Percentiles rank a stretch among this genome's conserved stretches.
These are phyloP conservation scores for Otus scops DNA, from an alignment of 2,797 vertebrate genomes.

Conservation along the genomic window DNA sequence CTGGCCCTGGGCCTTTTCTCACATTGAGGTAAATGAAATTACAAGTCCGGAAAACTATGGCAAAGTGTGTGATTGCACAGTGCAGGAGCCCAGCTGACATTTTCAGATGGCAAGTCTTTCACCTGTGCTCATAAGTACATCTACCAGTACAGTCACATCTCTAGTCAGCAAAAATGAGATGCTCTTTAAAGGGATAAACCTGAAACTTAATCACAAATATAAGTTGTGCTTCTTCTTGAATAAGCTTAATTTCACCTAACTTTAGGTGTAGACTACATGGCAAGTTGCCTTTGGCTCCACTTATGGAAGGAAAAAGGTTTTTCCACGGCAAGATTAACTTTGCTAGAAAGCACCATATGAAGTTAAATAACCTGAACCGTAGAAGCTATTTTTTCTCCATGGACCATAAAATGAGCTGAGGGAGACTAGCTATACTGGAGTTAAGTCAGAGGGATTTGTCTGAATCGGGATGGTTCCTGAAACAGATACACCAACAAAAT, in stretches of 20 bases:
- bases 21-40: background rate
- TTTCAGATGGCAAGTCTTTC: background rate
- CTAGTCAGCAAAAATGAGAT: background rate
- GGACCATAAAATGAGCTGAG: background rate
- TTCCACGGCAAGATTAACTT: background rate
- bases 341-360: background rate
- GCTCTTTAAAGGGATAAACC: background rate
- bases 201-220: background rate
- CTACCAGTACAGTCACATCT: background rate
- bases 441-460: background rate
- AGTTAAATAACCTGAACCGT: background rate
- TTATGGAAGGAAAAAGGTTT: background rate
- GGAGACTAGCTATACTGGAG: background rate
- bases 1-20: background rate
- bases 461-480: fast-evolving
- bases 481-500: background rate
- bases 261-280: background rate
- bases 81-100: background rate
- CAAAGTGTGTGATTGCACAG: background rate
- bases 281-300: background rate
- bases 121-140: background rate
- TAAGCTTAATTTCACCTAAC: background rate
- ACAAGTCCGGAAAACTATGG: background rate
- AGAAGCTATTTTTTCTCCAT: background rate
- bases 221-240: background rate